Percentiles rank a stretch among this genome's conserved stretches.
Conservation (phyloP, 2,113 vertebrate species). For the Nothoprocta perdicaria region DNA sequence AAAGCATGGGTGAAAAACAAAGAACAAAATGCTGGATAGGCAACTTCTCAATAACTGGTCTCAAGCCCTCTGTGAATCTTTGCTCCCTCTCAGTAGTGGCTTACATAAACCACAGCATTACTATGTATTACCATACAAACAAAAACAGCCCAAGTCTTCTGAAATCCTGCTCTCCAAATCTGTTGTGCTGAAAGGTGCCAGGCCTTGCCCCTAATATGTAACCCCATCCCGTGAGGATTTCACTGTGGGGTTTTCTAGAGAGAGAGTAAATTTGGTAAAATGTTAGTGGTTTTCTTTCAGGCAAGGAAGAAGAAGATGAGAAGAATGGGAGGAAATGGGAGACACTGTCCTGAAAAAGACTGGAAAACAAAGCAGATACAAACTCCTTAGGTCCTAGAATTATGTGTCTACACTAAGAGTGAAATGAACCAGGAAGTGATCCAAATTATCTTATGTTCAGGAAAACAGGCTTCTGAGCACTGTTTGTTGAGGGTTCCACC, state of each 20-base stretch:
- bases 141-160: neutral
- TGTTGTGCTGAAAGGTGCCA: neutral
- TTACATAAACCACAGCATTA: neutral
- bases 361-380: neutral
- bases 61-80: neutral
- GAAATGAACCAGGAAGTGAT: neutral
- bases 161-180: neutral
- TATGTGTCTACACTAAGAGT: neutral
- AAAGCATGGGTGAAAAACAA: neutral
- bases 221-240: neutral
- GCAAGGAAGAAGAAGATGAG: neutral
- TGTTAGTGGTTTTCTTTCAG: neutral
- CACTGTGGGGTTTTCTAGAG: neutral
- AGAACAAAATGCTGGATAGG: neutral
- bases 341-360: neutral
- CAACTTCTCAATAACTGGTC: neutral
- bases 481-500: neutral
- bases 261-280: neutral
- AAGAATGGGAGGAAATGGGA: conserved; percentile 23
- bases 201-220: neutral
- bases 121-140: neutral
- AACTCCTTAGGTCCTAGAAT: neutral
- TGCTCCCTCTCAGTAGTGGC: neutral
- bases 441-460: neutral
- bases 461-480: neutral